A percentile compares a stretch with the other conserved stretches of the same genome.
phyloP scores from a whole-genome alignment of 2,113 vertebrate genomes.

The Dicaeum eximium region DNA sequence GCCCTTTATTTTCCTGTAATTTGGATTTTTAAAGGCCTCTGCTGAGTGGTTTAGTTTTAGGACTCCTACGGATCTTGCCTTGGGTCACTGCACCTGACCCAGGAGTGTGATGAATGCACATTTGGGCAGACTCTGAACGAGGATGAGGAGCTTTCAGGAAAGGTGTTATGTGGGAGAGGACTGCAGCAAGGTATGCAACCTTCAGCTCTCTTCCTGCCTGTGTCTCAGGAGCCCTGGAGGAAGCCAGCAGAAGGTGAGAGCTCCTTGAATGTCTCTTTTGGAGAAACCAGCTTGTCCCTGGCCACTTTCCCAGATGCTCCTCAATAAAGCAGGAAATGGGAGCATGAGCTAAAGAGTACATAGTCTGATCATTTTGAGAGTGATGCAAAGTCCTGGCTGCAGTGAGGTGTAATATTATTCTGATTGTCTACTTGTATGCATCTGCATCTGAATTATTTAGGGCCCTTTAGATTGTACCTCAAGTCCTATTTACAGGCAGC shows the following conservation, averaged over 20 bases:
- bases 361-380: background rate
- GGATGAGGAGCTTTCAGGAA: background rate
- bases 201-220: background rate
- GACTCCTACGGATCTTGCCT: background rate
- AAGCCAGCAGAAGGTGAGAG: background rate
- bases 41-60: background rate
- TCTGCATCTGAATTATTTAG: background rate
- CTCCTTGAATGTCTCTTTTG: conserved; percentile 1
- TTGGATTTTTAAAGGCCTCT: background rate
- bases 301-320: background rate
- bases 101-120: background rate
- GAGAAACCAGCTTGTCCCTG: conserved; percentile 25
- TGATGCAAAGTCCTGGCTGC: background rate
- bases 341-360: background rate
- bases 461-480: background rate
- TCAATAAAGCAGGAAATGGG: background rate
- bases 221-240: background rate
- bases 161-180: background rate
- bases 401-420: background rate
- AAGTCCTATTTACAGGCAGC: background rate
- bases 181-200: background rate
- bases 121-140: background rate
- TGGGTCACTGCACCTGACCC: accelerated
- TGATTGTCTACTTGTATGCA: background rate
- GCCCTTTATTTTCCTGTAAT: background rate